Evolutionary conservation across 1,140 invertebrate species (phyloP), one percentile per base, ranked within the genome.

Genomic region (Heliconius himera): DNA sequence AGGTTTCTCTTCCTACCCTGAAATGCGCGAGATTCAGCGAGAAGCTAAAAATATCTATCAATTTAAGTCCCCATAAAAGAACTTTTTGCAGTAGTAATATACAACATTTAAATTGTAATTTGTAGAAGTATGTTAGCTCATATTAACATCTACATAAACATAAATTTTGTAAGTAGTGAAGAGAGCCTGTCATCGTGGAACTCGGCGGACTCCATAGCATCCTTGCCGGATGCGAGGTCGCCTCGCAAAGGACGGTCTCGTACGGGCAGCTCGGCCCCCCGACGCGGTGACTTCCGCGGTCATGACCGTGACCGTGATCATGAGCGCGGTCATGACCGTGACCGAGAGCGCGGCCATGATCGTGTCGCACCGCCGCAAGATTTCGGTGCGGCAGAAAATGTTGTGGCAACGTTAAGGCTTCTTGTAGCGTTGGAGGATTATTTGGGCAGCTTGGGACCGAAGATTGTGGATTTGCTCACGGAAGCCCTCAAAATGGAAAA

Each of bases 401-500:
- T 98, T 11, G 96, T 98, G 8, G 96, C 96, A 56, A 96, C 98
- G 22, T 88, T 98, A 54, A 93, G 97, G 74, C 91, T 97, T 73
- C 92, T 98, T 0, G 97, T 97, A 6, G 97, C 97, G 1, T 91
- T 98, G 0, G 97, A 98, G 92, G 96, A 96, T 81, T 96, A 97
- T 85, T 88, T 98, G 18, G 97, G 97, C 41, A 97, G 97, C 56
- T 90, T 98, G 0, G 97, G 97, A 0, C 97, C 97, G 0, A 97
- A 96, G 90, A 95, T 97, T 29, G 96, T 98, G 1, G 96, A 97
- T 60, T 86, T 98, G 66, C 88, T 98, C 1, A 96, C 96, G 1
- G 96, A 96, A 80, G 97, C 97, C 0, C 88, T 98, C 16, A 96
- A 96, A 22, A 96, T 98, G 92, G 97, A 98, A 84, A 97, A 97